These are phyloP conservation scores for Clusia tigrina DNA, from an alignment of 2,888 invertebrate species.

Conservation along the genomic window DNA sequence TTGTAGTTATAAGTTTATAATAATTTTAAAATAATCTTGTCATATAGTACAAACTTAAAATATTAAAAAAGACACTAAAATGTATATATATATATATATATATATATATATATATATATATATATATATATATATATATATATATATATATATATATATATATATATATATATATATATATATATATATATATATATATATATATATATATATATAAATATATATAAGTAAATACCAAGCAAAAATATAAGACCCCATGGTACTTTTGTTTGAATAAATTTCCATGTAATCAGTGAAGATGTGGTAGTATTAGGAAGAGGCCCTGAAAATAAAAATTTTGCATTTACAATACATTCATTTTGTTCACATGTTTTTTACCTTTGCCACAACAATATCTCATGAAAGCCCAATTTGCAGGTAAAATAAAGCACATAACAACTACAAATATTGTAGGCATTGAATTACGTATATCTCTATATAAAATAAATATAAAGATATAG, in stretches of 20 bases:
- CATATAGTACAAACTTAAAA: no score
- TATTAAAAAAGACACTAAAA: no score
- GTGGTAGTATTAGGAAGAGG: conserved; percentile 70
- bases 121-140: no score
- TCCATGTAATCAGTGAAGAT: conserved; percentile 82
- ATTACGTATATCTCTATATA: conserved; percentile 75
- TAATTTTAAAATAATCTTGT: no score
- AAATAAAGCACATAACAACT: conserved; percentile 81
- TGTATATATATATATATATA: no score
- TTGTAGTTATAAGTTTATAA: no score
- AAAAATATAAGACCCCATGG: conserved; percentile 91
- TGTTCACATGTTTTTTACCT: neutral
- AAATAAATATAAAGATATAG: neutral
- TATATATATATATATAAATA: no score
- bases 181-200: no score
- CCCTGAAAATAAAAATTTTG: conserved; percentile 33
- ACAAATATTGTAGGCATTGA: conserved; percentile 85
- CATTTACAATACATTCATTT: neutral
- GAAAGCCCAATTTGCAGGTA: conserved; percentile 82
- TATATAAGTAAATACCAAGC: conserved; percentile 72
- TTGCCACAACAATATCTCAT: conserved; percentile 69
- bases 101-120: no score
- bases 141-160: no score
- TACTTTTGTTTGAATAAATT: conserved; percentile 81
- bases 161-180: no score